phyloP scores from a whole-genome alignment of 2,113 vertebrate species.

The Chloropsis hardwickii region DNA sequence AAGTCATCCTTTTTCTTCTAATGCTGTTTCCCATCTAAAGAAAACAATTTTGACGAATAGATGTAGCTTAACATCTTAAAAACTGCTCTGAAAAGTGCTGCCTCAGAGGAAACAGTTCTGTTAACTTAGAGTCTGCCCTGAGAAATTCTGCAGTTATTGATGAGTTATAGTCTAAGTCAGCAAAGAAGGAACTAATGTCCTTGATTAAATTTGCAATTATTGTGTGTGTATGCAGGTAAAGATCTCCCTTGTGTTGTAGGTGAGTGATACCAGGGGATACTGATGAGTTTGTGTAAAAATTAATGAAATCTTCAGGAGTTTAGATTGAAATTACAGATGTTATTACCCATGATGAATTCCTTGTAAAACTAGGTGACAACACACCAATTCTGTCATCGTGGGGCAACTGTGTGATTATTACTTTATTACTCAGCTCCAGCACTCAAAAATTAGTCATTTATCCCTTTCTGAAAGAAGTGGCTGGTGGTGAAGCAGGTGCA shows the following conservation, averaged over 20 bases:
- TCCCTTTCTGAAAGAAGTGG: neutral
- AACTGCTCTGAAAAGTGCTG: constrained; percentile 22
- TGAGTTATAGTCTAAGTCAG: neutral
- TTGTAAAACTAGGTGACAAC: neutral
- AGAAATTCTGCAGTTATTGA: constrained; percentile 6
- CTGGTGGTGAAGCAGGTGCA: neutral
- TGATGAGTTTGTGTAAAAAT: neutral
- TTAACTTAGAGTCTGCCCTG: neutral
- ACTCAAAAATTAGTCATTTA: neutral
- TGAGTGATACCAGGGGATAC: neutral
- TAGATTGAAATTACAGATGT: neutral
- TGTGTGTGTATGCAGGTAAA: neutral
- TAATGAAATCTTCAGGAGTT: neutral
- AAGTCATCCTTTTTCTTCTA: neutral
- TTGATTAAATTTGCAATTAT: neutral
- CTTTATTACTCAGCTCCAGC: neutral
- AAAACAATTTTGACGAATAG: constrained; percentile 18
- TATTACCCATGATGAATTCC: neutral
- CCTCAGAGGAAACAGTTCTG: neutral
- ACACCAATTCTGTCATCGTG: neutral
- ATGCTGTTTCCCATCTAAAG: constrained; percentile 4
- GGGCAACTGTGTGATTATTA: neutral
- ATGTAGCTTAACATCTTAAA: neutral
- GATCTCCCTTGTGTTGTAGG: neutral
- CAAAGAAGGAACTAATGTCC: neutral